A percentile compares a stretch with the other conserved stretches of the same genome.
Conservation (phyloP, 2,888 invertebrate species). For the Drosophila phalerata region DNA sequence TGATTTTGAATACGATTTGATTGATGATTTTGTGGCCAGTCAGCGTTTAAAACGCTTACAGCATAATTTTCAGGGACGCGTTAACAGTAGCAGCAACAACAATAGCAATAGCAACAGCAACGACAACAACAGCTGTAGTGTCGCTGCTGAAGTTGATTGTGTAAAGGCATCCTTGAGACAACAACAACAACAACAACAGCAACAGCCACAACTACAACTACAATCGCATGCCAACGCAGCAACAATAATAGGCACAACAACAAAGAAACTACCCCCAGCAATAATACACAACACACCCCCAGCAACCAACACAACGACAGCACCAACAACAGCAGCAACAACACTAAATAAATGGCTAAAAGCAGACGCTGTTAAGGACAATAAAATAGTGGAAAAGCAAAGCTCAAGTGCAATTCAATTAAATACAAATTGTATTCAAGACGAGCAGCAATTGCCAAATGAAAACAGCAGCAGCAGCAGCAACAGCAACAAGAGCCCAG, state of each 20-base stretch:
- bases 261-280: slow-evolving; percentile 68
- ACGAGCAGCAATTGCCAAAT: slow-evolving; percentile 49
- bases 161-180: slow-evolving; percentile 75
- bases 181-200: slow-evolving; percentile 47
- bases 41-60: slow-evolving; percentile 86
- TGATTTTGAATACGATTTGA: slow-evolving; percentile 70
- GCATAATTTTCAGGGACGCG: slow-evolving; percentile 84
- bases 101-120: slow-evolving; percentile 31
- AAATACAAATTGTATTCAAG: slow-evolving; percentile 60
- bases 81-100: slow-evolving; percentile 47
- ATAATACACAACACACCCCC: slow-evolving; percentile 8
- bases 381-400: slow-evolving; percentile 44
- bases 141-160: slow-evolving; percentile 58
- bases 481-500: slow-evolving; percentile 36
- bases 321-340: slow-evolving; percentile 9
- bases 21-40: slow-evolving; percentile 84
- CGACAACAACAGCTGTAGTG: slow-evolving; percentile 51
- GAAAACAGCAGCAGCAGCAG: slow-evolving; percentile 43
- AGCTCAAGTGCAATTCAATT: slow-evolving; percentile 74
- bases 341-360: slow-evolving; percentile 11
- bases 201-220: slow-evolving; percentile 18
- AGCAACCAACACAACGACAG: slow-evolving; percentile 8
- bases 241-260: slow-evolving; percentile 50
- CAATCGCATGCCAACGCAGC: slow-evolving; percentile 58
- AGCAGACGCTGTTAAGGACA: slow-evolving; percentile 37